A percentile compares a stretch with the other conserved stretches of the same genome.
phyloP scores from a whole-genome alignment of 2,888 invertebrate species.

The Nemotelus pantherinus region DNA sequence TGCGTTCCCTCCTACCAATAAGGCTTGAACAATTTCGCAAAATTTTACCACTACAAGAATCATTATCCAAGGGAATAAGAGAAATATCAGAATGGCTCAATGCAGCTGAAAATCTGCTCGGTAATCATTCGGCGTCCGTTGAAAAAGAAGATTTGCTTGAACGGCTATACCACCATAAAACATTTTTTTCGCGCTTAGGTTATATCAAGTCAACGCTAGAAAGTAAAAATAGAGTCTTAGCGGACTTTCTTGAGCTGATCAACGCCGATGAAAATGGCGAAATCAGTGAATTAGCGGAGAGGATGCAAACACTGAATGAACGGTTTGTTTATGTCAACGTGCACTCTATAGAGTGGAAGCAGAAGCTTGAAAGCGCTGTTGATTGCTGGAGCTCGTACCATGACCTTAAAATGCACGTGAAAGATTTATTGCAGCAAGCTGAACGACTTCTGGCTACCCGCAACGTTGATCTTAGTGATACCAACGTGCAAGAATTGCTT shows the following conservation, averaged over 20 bases:
- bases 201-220: conserved; percentile 95
- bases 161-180: conserved; percentile 82
- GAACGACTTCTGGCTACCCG: conserved; percentile 83
- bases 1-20: conserved; percentile 83
- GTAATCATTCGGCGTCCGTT: conserved; percentile 69
- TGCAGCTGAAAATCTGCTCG: conserved; percentile 80
- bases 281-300: conserved; percentile 70
- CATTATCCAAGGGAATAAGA: conserved; percentile 84
- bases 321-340: conserved; percentile 83
- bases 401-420: conserved; percentile 79
- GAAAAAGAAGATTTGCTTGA: conserved; percentile 78
- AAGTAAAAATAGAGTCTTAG: conserved; percentile 86
- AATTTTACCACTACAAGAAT: conserved; percentile 87
- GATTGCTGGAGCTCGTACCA: conserved; percentile 87
- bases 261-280: conserved; percentile 80
- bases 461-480: conserved; percentile 79
- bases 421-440: conserved; percentile 88
- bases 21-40: conserved; percentile 86
- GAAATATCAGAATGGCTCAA: conserved; percentile 90
- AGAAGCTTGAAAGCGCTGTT: conserved; percentile 80
- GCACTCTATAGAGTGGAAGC: conserved; percentile 79
- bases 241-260: conserved; percentile 56
- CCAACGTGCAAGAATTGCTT: too few species aligned
- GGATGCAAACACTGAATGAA: conserved; percentile 83
- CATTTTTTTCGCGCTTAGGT: conserved; percentile 86